Evolutionary conservation across 2,888 invertebrate genomes (phyloP).

Genomic region (Troglohyphantes excavatus): DNA sequence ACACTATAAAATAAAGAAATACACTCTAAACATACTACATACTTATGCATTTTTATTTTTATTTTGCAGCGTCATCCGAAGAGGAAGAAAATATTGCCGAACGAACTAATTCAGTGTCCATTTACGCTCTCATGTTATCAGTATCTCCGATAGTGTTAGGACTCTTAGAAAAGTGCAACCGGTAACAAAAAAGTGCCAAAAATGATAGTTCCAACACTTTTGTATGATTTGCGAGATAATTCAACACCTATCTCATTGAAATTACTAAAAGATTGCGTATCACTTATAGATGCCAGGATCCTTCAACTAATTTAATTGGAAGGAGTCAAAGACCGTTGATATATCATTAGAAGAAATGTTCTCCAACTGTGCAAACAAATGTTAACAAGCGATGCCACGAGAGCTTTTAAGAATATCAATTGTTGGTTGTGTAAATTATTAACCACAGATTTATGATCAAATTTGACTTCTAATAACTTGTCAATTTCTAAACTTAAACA

Average conservation of each 20-base stretch:
- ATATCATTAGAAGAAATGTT: too few relatives aligned
- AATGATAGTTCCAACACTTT: background rate
- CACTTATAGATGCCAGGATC: background rate
- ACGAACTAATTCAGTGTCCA: background rate
- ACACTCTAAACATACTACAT: too few relatives aligned
- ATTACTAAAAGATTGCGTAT: background rate
- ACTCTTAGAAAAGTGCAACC: background rate
- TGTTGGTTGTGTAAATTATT: too few relatives aligned
- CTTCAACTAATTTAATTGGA: background rate
- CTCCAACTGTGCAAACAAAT: too few relatives aligned
- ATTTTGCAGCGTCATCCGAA: slow-evolving; percentile 17
- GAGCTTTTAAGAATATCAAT: too few relatives aligned
- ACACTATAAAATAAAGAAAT: too few relatives aligned
- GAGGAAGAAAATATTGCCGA: slow-evolving; percentile 13
- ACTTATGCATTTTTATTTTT: background rate
- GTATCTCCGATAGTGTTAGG: background rate
- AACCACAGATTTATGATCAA: too few relatives aligned
- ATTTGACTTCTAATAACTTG: too few relatives aligned
- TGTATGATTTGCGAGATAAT: too few relatives aligned
- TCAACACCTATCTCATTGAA: background rate
- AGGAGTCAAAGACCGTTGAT: background rate
- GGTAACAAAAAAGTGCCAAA: slow-evolving; percentile 38
- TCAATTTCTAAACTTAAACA: too few relatives aligned
- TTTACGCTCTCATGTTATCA: background rate
- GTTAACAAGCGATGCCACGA: too few relatives aligned